These are phyloP conservation scores for Brachionus rotundiformis DNA, from an alignment of 1,140 invertebrate genomes.

Conservation along the genomic window DNA sequence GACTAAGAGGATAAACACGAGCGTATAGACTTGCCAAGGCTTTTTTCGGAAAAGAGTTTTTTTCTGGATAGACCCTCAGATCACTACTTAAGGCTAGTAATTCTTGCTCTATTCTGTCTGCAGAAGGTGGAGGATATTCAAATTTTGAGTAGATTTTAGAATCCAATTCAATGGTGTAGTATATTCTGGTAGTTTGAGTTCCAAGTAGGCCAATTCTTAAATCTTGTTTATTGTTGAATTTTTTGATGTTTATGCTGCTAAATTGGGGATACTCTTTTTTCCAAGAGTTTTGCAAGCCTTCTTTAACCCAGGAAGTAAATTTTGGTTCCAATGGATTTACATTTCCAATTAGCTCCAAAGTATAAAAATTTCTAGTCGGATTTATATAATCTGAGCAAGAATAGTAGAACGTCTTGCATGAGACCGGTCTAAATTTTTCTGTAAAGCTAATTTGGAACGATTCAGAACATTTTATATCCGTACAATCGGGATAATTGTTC, in stretches of 20 bases:
- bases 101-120: not conserved
- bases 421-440: not conserved
- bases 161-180: not conserved
- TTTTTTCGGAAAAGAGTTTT: slow-evolving; percentile 24
- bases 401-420: not conserved
- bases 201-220: slow-evolving; percentile 30
- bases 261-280: not conserved
- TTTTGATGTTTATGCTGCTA: not conserved
- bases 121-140: not conserved
- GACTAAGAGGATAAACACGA: not conserved
- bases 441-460: not conserved
- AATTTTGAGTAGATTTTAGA: not conserved
- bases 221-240: not conserved
- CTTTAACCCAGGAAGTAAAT: not conserved
- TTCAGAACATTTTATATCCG: not conserved
- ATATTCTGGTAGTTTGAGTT: slow-evolving; percentile 14
- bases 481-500: slow-evolving; percentile 14
- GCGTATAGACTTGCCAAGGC: not conserved
- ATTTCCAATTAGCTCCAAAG: slow-evolving; percentile 31
- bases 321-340: not conserved
- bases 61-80: slow-evolving; percentile 26
- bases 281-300: slow-evolving; percentile 9
- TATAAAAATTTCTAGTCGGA: slow-evolving; percentile 21
- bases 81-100: not conserved
- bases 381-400: not conserved